Evolutionary conservation across 2,113 vertebrate species (phyloP), one percentile per base, ranked within the genome.

Genomic region (Mystacornis crossleyi): DNA sequence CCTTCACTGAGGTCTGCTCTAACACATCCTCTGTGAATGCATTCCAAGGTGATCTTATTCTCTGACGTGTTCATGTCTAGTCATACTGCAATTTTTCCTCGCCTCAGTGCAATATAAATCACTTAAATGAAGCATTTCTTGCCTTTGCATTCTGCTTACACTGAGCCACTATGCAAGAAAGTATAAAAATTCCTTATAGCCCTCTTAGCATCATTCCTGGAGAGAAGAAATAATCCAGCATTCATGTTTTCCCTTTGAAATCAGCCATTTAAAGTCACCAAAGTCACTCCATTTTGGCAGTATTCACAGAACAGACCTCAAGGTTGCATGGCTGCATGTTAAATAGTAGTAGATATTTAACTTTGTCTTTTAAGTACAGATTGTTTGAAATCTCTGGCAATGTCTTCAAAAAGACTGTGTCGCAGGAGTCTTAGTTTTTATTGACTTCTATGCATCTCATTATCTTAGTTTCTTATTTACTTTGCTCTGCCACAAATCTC

Each of bases 381-480:
- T 92, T 69, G 58, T 47, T 89, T 93, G 79, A 80, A 88, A 80
- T 55, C 85, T 58, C 60, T 81, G 64, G 7, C 26, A 65, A 48
- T 58, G 25, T 34, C 84, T 95, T 92, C 53, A 71, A 87, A 95
- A 90, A 43, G 26, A 17, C 14, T 72, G 18, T 77, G 40, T 67
- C 81, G n/a, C n/a, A 33, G n/a, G 18, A 77, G 15, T 57, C n/a
- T 45, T 24, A 38, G 89, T 90, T 96, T 97, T 94, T 95, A 33
- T 86, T 93, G 75, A 67, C 87, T 82, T 74, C 29, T 51, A 24
- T 40, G 26, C 73, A 79, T 94, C 79, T 75, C 8, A 40, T 57
- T 91, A 91, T 96, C 94, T 95, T 53, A 60, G 79, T 96, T 96
- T 93, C 92, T 92, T 97, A 79, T 92, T 95, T 95, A 71, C 78